A percentile compares a stretch with the other conserved stretches of the same genome.
phyloP scores from a whole-genome alignment of 2,888 invertebrate species.

The Halictus quadricinctus region DNA sequence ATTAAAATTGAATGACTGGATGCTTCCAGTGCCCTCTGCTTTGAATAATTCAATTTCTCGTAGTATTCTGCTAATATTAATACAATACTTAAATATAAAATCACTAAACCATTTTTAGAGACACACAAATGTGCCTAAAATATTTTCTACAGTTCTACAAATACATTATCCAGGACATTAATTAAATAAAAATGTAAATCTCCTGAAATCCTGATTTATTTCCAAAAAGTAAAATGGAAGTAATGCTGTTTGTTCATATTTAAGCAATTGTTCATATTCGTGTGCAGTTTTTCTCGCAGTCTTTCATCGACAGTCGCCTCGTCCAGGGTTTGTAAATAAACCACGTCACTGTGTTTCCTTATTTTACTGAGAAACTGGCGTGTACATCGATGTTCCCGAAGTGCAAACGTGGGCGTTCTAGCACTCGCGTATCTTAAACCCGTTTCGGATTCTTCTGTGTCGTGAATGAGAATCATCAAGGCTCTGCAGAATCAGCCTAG shows the following conservation, averaged over 20 bases:
- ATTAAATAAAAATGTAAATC: background rate
- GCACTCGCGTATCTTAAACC: conserved; percentile 26
- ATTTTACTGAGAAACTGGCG: conserved; percentile 5
- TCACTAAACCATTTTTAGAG: too few relatives aligned
- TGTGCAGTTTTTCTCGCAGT: background rate
- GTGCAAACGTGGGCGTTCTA: conserved; percentile 31
- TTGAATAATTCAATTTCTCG: too few relatives aligned
- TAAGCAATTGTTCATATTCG: background rate
- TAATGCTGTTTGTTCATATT: too few relatives aligned
- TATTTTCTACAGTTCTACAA: background rate
- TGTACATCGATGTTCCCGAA: background rate
- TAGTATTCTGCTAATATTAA: too few relatives aligned
- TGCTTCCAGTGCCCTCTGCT: too few relatives aligned
- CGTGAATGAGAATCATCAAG: conserved; percentile 21
- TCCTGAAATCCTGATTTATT: background rate
- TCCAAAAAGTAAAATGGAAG: background rate
- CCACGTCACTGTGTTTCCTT: conserved; percentile 18
- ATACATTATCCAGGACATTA: background rate
- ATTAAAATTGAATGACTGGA: too few relatives aligned
- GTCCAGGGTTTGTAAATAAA: conserved; percentile 10
- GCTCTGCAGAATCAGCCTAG: conserved; percentile 1
- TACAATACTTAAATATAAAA: too few relatives aligned
- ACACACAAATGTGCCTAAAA: background rate
- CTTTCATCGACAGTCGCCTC: background rate
- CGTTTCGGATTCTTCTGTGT: conserved; percentile 25